phyloP scores from a whole-genome alignment of 2,888 invertebrate genomes.

The Nomada goodeniana region DNA sequence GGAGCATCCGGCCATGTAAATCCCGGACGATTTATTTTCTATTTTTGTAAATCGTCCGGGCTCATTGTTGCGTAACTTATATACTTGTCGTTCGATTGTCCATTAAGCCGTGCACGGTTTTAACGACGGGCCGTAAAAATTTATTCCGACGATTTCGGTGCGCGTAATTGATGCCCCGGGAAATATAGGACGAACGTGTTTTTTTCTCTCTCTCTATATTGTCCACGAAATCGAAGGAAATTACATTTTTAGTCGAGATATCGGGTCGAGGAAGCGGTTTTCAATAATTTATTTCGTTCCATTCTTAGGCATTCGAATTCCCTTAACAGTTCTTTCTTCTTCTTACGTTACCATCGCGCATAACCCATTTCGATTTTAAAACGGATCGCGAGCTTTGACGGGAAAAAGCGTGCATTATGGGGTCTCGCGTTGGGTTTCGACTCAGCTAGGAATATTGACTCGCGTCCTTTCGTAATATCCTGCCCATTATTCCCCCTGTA shows the following conservation, averaged over 20 bases:
- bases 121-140: constrained; percentile 23
- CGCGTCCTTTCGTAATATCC: constrained; percentile 22
- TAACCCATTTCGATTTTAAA: too few relatives aligned
- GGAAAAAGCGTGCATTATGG: background rate
- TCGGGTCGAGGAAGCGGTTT: background rate
- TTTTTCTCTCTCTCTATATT: background rate
- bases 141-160: background rate
- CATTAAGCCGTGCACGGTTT: constrained; percentile 28
- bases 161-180: background rate
- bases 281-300: too few relatives aligned
- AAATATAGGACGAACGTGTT: background rate
- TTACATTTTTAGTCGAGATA: background rate
- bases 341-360: too few relatives aligned
- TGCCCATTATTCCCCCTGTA: constrained; percentile 17
- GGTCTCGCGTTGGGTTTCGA: background rate
- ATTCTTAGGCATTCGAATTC: too few relatives aligned
- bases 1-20: constrained; percentile 49
- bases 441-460: constrained; percentile 22
- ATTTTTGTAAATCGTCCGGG: constrained; percentile 44
- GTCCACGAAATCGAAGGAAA: background rate
- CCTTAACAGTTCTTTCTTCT: too few relatives aligned
- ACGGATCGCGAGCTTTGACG: background rate
- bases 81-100: constrained; percentile 49
- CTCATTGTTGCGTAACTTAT: constrained; percentile 55
- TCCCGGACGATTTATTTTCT: constrained; percentile 58